Percentiles rank a stretch among this genome's conserved stretches.
Evolutionary conservation across 1,140 invertebrate species (phyloP).

Genomic region (Ooceraea biroi): DNA sequence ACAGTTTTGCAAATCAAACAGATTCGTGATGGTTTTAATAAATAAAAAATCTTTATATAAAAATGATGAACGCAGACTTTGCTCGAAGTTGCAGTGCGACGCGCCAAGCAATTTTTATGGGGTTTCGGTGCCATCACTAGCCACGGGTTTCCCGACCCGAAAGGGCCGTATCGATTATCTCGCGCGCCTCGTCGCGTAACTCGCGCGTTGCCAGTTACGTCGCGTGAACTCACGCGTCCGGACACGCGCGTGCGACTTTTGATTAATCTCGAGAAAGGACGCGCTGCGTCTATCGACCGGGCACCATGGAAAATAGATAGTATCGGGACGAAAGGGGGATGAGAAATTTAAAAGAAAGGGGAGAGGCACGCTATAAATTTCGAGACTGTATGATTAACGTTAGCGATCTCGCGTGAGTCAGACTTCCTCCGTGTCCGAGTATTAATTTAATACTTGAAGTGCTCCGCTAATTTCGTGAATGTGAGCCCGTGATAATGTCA

Average conservation of each 20-base stretch:
- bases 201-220: slow-evolving; percentile 7
- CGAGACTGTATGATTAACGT: not conserved
- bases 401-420: not conserved
- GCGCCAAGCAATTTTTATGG: slow-evolving; percentile 21
- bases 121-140: slow-evolving; percentile 51
- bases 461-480: not conserved
- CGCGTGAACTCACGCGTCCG: slow-evolving; percentile 9
- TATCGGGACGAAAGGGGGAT: not conserved
- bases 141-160: slow-evolving; percentile 24
- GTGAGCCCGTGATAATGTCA: too few relatives aligned
- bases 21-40: not conserved
- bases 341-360: not conserved
- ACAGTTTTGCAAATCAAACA: too few relatives aligned
- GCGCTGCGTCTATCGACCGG: not conserved
- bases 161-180: slow-evolving; percentile 60
- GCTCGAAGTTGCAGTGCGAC: too few relatives aligned
- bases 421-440: too few relatives aligned
- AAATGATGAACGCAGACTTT: too few relatives aligned
- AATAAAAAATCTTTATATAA: slow-evolving; percentile 12
- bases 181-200: slow-evolving; percentile 28
- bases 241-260: not conserved
- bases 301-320: not conserved
- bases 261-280: slow-evolving; percentile 35
- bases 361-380: not conserved
- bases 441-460: too few relatives aligned